Evolutionary conservation across 2,888 invertebrate genomes (phyloP), one percentile per base, ranked within the genome.

Genomic region (Pogonocherus hispidulus): DNA sequence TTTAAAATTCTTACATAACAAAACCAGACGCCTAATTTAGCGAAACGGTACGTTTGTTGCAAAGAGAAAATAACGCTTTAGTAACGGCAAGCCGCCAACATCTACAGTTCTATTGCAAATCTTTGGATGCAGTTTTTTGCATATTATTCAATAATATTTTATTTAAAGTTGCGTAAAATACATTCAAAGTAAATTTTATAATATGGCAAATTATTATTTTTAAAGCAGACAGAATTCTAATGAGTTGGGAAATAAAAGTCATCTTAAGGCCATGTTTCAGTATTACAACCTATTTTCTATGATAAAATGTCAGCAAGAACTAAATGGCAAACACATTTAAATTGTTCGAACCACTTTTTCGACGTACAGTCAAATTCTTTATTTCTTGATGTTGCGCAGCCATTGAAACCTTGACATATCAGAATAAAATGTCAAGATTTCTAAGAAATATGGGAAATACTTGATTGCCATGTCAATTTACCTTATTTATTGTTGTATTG

Each of bases 11-110:
- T 41, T 41, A 41, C n/a, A 14, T 41, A 41, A 41, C 14, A 41
- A 41, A 41, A 14, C 41, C 41, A 41, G 41, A 41, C n/a, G 41
- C 41, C 41, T 41, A 41, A 41, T 41, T 41, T 41, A n/a, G 41
- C 41, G 41, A 3, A 41, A 41, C 41, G 41, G 41, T 41, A 41
- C 14, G 41, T 41, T 41, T 41, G n/a, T 41, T 41, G 41, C 41
- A n/a, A 41, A 41, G 41, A 41, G 41, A 41, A 41, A 41, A 41
- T 41, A 41, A 41, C 41, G n/a, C 11, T n/a, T 41, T 41, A 41
- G 41, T n/a, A n/a, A 41, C 41, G 41, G 16, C 41, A n/a, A 32
- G n/a, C 16, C n/a, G 16, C 41, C 14, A 16, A 41, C 14, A 1
- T 41, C 41, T 41, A 2, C 14, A 9, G 14, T n/a, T 41, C 14